Evolutionary conservation across 1,140 invertebrate species (phyloP), one percentile per base, ranked within the genome.

Genomic region (Euglossa dilemma): DNA sequence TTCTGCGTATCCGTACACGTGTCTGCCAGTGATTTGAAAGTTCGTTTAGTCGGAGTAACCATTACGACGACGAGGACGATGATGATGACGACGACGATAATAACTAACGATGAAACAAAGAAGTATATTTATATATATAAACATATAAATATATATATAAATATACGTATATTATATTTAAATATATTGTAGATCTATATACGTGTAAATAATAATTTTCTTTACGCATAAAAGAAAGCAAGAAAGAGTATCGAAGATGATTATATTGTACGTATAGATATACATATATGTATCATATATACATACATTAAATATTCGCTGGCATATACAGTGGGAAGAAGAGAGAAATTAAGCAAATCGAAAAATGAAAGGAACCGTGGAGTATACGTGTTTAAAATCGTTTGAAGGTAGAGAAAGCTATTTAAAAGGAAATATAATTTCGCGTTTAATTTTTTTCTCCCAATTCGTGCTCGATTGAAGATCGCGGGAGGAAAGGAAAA

Each of bases 11-110:
- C 87, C 90, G 90, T 88, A 84, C 86, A 91, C 82, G 87, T 89
- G 92, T 92, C 91, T 93, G 92, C 92, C 93, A 93, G 92, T 92
- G 93, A 94, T 94, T 93, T 94, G 92, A 94, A 92, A 90, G 87
- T 90, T 91, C 77, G 86, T 90, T 89, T 90, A 89, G 45, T 80
- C 66, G 23, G 23, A 9, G 54, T 54, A 43, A 43, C 20, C 36
- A 45, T 66, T 43, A 66, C 63, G 64, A 47, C 25, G 66, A 47
- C 16, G 36, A 36, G 1, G 36, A 36, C 11, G 36, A 25, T 25
- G 9, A 67, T 0, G 23, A 47, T 20, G 56, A 77, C 18, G 20
- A 80, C 43, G 56, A 71, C 47, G 47, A 79, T 66, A 25, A 85
- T 56, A 74, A 71, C 12, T 36, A 74, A 59, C 8, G 36, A 47